These are phyloP conservation scores for Alfaro cultratus DNA, from an alignment of 2,797 vertebrate genomes.

Conservation along the genomic window DNA sequence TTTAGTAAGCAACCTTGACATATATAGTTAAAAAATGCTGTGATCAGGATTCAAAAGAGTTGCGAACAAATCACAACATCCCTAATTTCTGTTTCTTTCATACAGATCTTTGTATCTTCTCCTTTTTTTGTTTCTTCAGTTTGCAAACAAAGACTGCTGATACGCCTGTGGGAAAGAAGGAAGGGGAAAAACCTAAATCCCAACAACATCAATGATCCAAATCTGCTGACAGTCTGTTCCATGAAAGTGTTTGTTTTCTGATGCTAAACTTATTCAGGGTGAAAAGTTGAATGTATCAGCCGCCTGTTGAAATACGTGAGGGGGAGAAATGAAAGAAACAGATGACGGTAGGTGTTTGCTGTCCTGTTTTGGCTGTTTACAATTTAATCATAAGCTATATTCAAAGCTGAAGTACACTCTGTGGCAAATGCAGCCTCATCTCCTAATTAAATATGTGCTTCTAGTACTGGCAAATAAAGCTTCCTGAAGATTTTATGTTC, in stretches of 20 bases:
- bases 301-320: background rate
- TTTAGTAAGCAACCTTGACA: background rate
- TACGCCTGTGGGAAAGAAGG: conserved; percentile 19
- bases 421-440: conserved; percentile 41
- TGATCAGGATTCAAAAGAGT: background rate
- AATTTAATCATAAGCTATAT: conserved; percentile 21
- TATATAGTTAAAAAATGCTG: background rate
- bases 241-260: conserved; percentile 2
- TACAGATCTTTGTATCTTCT: background rate
- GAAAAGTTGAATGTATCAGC: conserved; percentile 41
- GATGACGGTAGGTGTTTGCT: background rate
- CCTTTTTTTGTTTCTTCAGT: conserved; percentile 17
- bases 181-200: background rate
- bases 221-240: background rate
- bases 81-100: conserved; percentile 1
- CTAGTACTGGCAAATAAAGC: conserved; percentile 26
- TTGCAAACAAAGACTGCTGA: conserved; percentile 23
- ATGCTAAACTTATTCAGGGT: conserved; percentile 30
- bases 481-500: conserved; percentile 21
- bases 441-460: conserved; percentile 21
- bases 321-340: conserved; percentile 17
- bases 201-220: background rate
- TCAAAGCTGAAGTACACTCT: conserved; percentile 26
- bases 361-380: background rate
- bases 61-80: background rate